Evolutionary conservation across 1,140 invertebrate genomes (phyloP).

Genomic region (Polypedilum vanderplanki): DNA sequence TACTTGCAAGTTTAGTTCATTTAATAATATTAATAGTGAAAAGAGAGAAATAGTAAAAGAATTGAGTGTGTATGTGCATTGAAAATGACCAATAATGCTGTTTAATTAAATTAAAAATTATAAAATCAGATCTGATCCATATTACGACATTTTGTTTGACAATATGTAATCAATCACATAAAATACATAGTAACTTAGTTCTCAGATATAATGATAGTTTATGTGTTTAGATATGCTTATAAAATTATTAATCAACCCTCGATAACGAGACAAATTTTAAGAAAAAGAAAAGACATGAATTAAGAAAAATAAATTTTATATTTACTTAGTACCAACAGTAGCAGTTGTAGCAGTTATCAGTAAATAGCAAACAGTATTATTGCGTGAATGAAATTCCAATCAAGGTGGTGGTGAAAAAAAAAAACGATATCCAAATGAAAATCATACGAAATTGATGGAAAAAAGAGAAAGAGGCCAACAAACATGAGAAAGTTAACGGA

Average conservation of each 20-base stretch:
- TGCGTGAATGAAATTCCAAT: slow-evolving; percentile 17
- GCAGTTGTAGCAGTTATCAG: slow-evolving; percentile 2
- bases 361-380: background rate
- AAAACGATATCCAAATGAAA: slow-evolving; percentile 15
- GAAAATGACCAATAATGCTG: slow-evolving; percentile 5
- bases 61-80: background rate
- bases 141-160: background rate
- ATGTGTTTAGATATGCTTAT: too few relatives aligned
- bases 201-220: too few relatives aligned
- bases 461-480: slow-evolving; percentile 28
- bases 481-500: slow-evolving; percentile 29
- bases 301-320: background rate
- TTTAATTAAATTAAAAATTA: slow-evolving; percentile 20
- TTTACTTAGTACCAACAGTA: background rate
- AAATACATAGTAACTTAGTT: too few relatives aligned
- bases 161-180: background rate
- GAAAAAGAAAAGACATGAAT: too few relatives aligned
- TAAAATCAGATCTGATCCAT: slow-evolving; percentile 12
- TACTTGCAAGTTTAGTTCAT: background rate
- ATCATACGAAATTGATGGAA: slow-evolving; percentile 24
- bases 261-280: background rate
- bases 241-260: background rate
- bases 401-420: slow-evolving; percentile 14
- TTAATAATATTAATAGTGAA: background rate
- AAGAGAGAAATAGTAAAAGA: background rate